Conservation (phyloP, 2,888 invertebrate genomes). For the Latrodectus hesperus region DNA sequence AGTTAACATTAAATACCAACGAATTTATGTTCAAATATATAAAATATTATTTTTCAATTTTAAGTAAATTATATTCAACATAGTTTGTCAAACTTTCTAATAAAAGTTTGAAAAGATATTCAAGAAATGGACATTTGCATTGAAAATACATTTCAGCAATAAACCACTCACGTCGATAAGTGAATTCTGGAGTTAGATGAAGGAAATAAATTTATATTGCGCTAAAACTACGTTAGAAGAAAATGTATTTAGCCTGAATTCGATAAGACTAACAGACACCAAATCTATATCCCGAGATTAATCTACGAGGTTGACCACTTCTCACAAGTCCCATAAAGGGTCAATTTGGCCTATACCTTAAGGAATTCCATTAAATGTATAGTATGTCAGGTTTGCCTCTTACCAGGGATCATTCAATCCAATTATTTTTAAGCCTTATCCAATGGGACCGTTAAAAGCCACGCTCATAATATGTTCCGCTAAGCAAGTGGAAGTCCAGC, state of each 20-base stretch:
- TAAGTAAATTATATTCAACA: too few species aligned
- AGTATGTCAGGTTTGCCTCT: constrained; percentile 48
- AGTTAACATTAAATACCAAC: too few species aligned
- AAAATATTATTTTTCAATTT: too few species aligned
- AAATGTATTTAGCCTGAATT: constrained; percentile 44
- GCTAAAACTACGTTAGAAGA: constrained; percentile 25
- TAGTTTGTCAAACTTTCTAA: too few species aligned
- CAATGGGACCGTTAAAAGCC: constrained; percentile 45
- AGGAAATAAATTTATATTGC: constrained; percentile 26
- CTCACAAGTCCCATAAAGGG: constrained; percentile 63
- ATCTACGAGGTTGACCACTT: constrained; percentile 59
- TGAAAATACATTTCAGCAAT: too few species aligned
- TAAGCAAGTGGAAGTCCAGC: constrained; percentile 18
- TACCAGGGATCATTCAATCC: constrained; percentile 53
- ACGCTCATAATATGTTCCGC: constrained; percentile 35
- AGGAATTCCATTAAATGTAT: constrained; percentile 64
- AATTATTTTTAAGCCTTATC: constrained; percentile 61
- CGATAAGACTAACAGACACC: constrained; percentile 42
- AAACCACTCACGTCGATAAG: too few species aligned
- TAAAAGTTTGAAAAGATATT: too few species aligned
- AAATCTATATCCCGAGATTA: constrained; percentile 53
- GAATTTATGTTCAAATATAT: too few species aligned
- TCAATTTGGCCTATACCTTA: constrained; percentile 57
- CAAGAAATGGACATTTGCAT: too few species aligned
- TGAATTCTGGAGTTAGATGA: too few species aligned